Conservation (phyloP, 1,140 invertebrate genomes). For the Drosophila guanche region DNA sequence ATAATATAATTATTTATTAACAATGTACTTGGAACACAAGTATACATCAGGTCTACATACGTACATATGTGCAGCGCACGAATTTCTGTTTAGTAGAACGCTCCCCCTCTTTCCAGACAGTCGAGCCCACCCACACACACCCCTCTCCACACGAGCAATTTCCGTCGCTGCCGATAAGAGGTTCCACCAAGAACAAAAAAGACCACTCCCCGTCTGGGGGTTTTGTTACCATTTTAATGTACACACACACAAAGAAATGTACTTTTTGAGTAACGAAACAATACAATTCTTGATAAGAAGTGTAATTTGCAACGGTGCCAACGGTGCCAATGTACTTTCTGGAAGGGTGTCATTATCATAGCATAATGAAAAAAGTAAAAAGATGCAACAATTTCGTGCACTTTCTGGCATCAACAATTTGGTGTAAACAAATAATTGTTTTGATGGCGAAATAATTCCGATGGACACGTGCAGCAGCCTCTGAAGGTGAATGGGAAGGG, state of each 20-base stretch:
- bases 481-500: not conserved
- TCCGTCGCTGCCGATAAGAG: conserved; percentile 40
- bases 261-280: conserved; percentile 31
- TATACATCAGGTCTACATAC: not conserved
- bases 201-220: conserved; percentile 21
- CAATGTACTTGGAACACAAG: too few relatives aligned
- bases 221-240: conserved; percentile 33
- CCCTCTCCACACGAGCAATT: conserved; percentile 17
- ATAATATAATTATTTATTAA: too few relatives aligned
- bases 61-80: not conserved
- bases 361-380: not conserved
- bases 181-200: conserved; percentile 13
- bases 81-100: too few relatives aligned
- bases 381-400: conserved; percentile 13
- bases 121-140: conserved; percentile 11
- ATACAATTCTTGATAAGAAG: too few relatives aligned
- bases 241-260: not conserved
- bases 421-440: conserved; percentile 33
- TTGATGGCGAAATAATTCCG: conserved; percentile 36
- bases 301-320: too few relatives aligned
- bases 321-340: too few relatives aligned
- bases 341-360: too few relatives aligned
- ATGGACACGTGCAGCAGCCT: conserved; percentile 34
- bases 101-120: conserved; percentile 3
- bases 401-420: conserved; percentile 21